phyloP scores from a whole-genome alignment of 2,888 invertebrate species.

The Dryadula phaetusa region DNA sequence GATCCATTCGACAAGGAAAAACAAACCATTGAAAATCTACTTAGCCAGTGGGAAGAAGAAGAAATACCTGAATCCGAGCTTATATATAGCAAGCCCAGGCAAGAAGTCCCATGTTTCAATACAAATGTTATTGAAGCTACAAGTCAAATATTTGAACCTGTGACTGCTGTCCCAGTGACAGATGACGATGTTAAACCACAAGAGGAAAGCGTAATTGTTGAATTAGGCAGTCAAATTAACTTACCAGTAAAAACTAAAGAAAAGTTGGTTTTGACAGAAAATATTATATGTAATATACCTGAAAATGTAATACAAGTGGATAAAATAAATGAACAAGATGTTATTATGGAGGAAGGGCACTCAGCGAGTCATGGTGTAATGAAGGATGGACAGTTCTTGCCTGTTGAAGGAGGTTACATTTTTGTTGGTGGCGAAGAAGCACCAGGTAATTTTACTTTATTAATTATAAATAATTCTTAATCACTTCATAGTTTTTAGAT shows the following conservation, averaged over 20 bases:
- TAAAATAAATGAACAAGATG: constrained; percentile 51
- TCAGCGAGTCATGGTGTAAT: constrained; percentile 56
- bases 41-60: constrained; percentile 80
- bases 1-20: constrained; percentile 75
- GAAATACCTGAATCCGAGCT: constrained; percentile 70
- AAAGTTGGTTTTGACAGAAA: neutral
- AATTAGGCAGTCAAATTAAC: constrained; percentile 54
- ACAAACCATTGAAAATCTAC: constrained; percentile 72
- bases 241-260: neutral
- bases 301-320: neutral
- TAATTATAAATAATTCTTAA: no score
- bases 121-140: constrained; percentile 73
- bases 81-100: constrained; percentile 48
- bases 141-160: constrained; percentile 68
- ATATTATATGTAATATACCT: neutral
- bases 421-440: constrained; percentile 62
- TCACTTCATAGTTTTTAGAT: no score
- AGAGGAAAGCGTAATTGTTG: constrained; percentile 65
- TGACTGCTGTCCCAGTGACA: constrained; percentile 65
- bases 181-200: constrained; percentile 51
- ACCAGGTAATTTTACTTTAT: constrained; percentile 55
- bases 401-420: constrained; percentile 76
- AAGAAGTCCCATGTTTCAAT: constrained; percentile 71
- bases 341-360: constrained; percentile 68
- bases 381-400: constrained; percentile 64